These are phyloP conservation scores for Gadopsis bispinosus DNA, from an alignment of 2,797 vertebrate genomes.

Conservation along the genomic window DNA sequence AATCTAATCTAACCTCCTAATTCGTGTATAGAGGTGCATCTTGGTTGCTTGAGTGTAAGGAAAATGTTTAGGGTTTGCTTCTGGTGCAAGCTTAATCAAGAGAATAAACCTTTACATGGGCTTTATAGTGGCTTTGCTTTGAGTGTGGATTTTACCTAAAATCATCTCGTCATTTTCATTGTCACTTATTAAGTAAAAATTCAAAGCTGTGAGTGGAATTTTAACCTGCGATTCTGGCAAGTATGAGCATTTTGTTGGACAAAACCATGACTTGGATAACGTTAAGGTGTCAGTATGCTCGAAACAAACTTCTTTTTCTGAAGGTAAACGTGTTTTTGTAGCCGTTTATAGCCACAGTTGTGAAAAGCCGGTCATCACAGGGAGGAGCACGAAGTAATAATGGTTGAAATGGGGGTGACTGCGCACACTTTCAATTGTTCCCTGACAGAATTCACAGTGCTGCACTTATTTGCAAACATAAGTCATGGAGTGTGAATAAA, in stretches of 20 bases:
- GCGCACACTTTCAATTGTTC: constrained; percentile 42
- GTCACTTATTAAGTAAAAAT: constrained; percentile 38
- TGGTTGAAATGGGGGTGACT: not conserved
- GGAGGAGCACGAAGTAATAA: constrained; percentile 22
- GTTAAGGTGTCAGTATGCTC: constrained; percentile 26
- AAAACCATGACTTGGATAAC: constrained; percentile 27
- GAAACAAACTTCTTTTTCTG: not conserved
- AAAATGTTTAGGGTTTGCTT: constrained; percentile 60
- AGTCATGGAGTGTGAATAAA: not conserved
- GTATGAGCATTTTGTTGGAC: constrained; percentile 51
- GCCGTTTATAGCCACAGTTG: not conserved
- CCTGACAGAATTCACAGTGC: constrained; percentile 19
- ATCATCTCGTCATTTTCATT: constrained; percentile 58
- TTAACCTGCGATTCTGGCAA: constrained; percentile 39
- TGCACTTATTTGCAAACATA: constrained; percentile 17
- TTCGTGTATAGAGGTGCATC: constrained; percentile 19
- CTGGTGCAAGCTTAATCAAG: constrained; percentile 61
- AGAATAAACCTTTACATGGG: constrained; percentile 62
- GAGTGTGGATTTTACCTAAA: constrained; percentile 71
- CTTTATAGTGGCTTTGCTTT: constrained; percentile 78
- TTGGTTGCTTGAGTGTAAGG: constrained; percentile 34
- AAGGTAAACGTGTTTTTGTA: constrained; percentile 7
- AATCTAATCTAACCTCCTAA: constrained; percentile 36
- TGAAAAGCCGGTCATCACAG: not conserved
- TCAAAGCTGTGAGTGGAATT: constrained; percentile 37